A percentile compares a stretch with the other conserved stretches of the same genome.
Evolutionary conservation across 2,113 vertebrate genomes (phyloP).

Genomic region (Equus przewalskii): DNA sequence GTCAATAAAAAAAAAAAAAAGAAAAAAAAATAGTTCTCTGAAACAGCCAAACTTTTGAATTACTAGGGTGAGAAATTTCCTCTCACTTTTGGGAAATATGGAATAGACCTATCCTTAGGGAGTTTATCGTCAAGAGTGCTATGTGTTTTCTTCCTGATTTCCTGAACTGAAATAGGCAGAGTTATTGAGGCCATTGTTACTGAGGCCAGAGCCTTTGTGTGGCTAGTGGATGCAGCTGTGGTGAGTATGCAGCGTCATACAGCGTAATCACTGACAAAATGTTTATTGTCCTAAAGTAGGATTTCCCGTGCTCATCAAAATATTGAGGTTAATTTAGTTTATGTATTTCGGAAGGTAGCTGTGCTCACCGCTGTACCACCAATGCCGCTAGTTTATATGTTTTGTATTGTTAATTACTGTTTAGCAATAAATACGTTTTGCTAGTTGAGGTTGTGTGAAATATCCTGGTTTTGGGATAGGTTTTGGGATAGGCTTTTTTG

Average conservation of each 20-base stretch:
- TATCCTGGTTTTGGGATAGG: not conserved
- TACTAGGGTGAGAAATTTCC: not conserved
- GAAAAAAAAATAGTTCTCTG: not conserved
- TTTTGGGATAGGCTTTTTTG: conserved; percentile 38
- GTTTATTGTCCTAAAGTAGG: not conserved
- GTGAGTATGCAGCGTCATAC: not conserved
- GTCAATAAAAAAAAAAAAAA: too few relatives aligned
- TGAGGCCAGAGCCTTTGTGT: conserved; percentile 6
- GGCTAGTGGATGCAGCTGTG: not conserved
- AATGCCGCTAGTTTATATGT: not conserved
- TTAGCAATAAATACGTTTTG: not conserved
- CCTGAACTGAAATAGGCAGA: conserved; percentile 14
- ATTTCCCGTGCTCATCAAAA: conserved; percentile 25
- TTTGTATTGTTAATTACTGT: conserved; percentile 44
- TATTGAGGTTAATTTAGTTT: conserved; percentile 1
- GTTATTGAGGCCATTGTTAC: not conserved
- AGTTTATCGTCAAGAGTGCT: not conserved
- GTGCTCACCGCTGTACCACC: too few relatives aligned
- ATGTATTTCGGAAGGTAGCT: not conserved
- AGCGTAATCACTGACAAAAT: not conserved
- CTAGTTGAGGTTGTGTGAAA: conserved; percentile 41
- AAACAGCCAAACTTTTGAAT: conserved; percentile 40
- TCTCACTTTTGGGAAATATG: conserved; percentile 27
- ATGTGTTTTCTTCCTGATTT: conserved; percentile 22
- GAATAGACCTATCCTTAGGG: not conserved